A percentile compares a stretch with the other conserved stretches of the same genome.
phyloP scores from a whole-genome alignment of 2,797 vertebrate genomes.

The Syncerus caffer region DNA sequence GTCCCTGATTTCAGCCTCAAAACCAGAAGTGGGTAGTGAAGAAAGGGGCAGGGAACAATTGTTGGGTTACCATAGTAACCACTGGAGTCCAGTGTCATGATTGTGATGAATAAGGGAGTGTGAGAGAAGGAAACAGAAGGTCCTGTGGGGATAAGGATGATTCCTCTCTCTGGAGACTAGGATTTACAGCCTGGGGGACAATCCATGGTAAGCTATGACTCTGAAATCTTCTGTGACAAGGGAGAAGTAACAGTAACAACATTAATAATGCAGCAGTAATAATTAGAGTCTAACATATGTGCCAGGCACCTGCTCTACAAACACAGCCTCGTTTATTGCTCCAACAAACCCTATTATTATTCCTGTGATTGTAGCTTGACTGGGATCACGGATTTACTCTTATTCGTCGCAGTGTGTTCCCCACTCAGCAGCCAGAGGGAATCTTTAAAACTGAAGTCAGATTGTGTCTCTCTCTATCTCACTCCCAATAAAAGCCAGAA shows the following conservation, averaged over 20 bases:
- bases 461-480: neutral
- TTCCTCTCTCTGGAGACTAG: neutral
- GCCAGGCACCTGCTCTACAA: neutral
- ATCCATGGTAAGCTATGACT: neutral
- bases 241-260: neutral
- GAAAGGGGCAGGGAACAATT: neutral
- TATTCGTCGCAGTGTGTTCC: neutral
- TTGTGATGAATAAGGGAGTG: neutral
- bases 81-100: neutral
- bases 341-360: neutral
- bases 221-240: neutral
- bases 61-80: neutral
- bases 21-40: neutral
- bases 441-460: neutral
- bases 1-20: neutral
- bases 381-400: neutral
- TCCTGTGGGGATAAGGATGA: neutral
- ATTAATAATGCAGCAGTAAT: neutral
- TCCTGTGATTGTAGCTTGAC: neutral
- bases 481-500: neutral
- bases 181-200: neutral
- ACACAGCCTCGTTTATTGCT: neutral
- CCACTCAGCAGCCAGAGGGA: neutral
- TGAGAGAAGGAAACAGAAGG: neutral
- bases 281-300: neutral